Evolutionary conservation across 2,888 invertebrate species (phyloP), one percentile per base, ranked within the genome.

Genomic region (Baronia brevicornis): DNA sequence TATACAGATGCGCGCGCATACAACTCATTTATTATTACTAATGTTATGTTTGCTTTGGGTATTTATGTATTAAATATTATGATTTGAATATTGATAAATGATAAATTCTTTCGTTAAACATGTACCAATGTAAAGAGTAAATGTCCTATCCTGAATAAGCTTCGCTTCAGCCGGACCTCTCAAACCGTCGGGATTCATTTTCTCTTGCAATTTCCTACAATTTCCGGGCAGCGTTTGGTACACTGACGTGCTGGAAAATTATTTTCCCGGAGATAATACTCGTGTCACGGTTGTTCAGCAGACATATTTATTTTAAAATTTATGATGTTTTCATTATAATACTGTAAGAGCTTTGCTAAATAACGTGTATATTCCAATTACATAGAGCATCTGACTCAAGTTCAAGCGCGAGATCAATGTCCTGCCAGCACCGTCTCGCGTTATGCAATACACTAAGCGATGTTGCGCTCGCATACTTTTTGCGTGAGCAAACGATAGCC

Each of bases 131-230:
- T 28, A 25, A 38, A 41, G 33, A 35, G 41, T 33, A 35, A 41
- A 41, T 46, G 41, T 41, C 34, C 36, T 44, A 34, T 39, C 34
- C 36, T 38, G 25, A 23, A 41, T 49, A 43, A 52, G 48, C 44
- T 46, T 38, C 33, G 46, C 42, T 46, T 50, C 41, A 54, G 57
- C 59, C 61, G 67, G 67, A 69, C 67, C 73, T 75, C 67, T 70
- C 67, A 64, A 69, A 66, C 64, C 67, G 70, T 66, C 60, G 36
- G 67, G 72, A 78, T 77, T 79, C 79, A 80, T 82, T 82, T 82
- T 79, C 80, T 80, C 74, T 69, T 72, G 79, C 78, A 84, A 84
- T 84, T 82, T 84, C 84, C 84, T 82, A 79, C 78, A 82, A 84
- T 82, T 80, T 84, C 84, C 84, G 84, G 82, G 41, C 66, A 69